Evolutionary conservation across 2,113 vertebrate species (phyloP).

Genomic region (Ciconia stormi): DNA sequence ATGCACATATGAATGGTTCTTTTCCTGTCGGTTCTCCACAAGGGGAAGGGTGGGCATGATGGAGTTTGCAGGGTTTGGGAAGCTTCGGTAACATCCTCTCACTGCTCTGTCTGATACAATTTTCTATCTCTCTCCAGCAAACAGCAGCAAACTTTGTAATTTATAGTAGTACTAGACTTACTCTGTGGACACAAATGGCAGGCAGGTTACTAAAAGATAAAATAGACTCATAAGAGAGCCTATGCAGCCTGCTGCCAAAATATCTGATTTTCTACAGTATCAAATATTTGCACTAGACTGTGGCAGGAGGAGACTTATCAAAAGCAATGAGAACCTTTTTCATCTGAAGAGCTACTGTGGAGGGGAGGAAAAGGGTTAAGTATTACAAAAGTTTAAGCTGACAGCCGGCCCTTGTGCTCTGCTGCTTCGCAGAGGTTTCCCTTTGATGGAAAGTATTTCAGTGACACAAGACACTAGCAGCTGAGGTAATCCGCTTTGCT

Average conservation of each 20-base stretch:
- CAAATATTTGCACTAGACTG: neutral
- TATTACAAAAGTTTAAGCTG: neutral
- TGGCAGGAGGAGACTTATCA: neutral
- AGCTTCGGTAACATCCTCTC: neutral
- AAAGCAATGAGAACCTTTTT: neutral
- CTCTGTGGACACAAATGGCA: neutral
- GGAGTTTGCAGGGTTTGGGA: neutral
- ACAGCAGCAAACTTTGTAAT: neutral
- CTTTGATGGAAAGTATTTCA: conserved; percentile 67
- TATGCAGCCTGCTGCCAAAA: neutral
- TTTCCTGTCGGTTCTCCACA: neutral
- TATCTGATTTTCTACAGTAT: neutral
- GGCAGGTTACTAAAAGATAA: neutral
- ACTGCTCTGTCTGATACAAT: neutral
- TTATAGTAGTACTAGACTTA: neutral
- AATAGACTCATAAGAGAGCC: neutral
- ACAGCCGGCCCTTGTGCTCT: neutral
- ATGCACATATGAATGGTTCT: neutral
- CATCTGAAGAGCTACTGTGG: neutral
- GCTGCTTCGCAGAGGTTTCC: conserved; percentile 27
- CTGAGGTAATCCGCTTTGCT: conserved; percentile 2
- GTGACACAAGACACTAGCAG: conserved; percentile 22
- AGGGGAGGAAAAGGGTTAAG: conserved; percentile 33
- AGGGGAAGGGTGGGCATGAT: neutral
- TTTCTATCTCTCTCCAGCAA: neutral